Conservation (phyloP, 2,797 vertebrate species). For the Acropternis orthonyx region DNA sequence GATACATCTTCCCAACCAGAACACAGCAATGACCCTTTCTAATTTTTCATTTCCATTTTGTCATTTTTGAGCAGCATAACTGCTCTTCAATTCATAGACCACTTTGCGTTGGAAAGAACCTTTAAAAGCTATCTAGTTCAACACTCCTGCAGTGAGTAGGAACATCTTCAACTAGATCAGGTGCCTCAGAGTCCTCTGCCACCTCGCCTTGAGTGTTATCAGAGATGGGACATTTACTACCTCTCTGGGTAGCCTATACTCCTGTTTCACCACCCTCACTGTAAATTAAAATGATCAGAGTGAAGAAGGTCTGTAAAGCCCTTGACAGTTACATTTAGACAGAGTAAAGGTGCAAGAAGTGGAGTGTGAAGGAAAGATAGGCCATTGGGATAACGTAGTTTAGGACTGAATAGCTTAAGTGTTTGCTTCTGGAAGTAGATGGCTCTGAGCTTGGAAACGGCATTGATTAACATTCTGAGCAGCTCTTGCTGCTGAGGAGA, state of each 20-base stretch:
- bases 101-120: not conserved
- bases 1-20: not conserved
- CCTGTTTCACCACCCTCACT: not conserved
- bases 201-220: not conserved
- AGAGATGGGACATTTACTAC: not conserved
- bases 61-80: not conserved
- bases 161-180: not conserved
- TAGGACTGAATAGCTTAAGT: not conserved
- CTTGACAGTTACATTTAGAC: not conserved
- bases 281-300: not conserved
- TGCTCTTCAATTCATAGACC: not conserved
- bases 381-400: not conserved
- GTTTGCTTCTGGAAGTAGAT: not conserved
- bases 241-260: not conserved
- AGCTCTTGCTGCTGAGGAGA: not conserved
- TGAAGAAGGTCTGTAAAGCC: not conserved
- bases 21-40: not conserved
- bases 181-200: not conserved
- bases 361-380: not conserved
- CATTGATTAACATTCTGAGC: slow-evolving; percentile 14
- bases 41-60: not conserved
- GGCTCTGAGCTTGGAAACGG: not conserved
- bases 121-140: not conserved
- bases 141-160: not conserved
- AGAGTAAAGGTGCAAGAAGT: not conserved